These are phyloP conservation scores for Melanotaenia parkinsoni DNA, from an alignment of 2,797 vertebrate genomes.

Conservation along the genomic window DNA sequence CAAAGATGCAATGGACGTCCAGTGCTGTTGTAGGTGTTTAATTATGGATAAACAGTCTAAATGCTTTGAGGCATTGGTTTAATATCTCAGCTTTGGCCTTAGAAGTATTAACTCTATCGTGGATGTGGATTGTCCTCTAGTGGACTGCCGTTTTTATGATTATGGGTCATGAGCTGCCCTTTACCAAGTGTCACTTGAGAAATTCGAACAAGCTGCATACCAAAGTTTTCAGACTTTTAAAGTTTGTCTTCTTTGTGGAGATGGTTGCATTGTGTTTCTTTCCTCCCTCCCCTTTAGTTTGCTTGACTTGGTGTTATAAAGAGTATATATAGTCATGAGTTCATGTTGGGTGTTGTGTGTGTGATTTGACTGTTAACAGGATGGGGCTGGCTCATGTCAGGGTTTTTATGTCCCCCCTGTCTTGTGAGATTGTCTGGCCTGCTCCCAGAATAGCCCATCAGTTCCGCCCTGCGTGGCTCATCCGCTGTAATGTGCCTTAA, in stretches of 20 bases:
- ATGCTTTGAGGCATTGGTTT: conserved; percentile 85
- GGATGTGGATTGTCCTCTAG: conserved; percentile 74
- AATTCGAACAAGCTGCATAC: conserved; percentile 62
- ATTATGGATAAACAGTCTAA: conserved; percentile 85
- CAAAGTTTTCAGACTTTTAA: conserved; percentile 60
- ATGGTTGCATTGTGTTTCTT: conserved; percentile 47
- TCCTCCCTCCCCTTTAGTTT: conserved; percentile 35
- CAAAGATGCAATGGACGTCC: conserved; percentile 77
- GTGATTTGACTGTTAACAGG: conserved; percentile 81
- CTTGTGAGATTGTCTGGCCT: conserved; percentile 81
- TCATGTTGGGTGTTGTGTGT: conserved; percentile 74
- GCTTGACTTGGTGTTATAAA: conserved; percentile 67
- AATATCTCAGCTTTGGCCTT: conserved; percentile 78
- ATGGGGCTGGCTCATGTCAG: conserved; percentile 79
- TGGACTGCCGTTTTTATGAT: conserved; percentile 74
- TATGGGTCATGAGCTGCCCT: conserved; percentile 73
- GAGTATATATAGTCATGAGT: conserved; percentile 77
- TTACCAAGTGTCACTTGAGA: conserved; percentile 70
- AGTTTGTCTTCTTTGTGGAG: conserved; percentile 44
- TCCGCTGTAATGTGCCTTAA: conserved; percentile 85
- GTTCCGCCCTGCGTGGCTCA: conserved; percentile 82
- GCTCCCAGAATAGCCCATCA: conserved; percentile 84
- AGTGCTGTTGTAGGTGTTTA: conserved; percentile 82
- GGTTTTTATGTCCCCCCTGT: conserved; percentile 81
- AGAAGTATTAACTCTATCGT: conserved; percentile 71